Conservation (phyloP, 2,888 invertebrate genomes). For the Portevinia maculata region DNA sequence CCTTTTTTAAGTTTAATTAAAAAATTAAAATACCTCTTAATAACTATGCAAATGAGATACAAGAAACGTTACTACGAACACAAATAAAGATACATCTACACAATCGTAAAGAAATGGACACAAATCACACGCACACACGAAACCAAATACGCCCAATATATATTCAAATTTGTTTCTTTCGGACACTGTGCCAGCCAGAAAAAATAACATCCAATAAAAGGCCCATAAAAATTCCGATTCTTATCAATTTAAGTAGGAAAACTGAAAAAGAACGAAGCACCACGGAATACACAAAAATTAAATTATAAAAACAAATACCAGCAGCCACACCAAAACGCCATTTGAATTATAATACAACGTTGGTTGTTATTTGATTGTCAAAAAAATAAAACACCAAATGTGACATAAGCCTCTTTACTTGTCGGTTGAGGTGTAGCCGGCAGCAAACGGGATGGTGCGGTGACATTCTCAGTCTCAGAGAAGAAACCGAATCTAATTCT, state of each 20-base stretch:
- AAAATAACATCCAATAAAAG: constrained; percentile 69
- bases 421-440: constrained; percentile 3
- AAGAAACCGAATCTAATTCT: constrained; percentile 66
- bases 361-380: constrained; percentile 38
- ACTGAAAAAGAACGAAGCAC: constrained; percentile 17
- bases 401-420: constrained; percentile 66
- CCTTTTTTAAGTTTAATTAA: constrained; percentile 38
- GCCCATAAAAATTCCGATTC: constrained; percentile 69
- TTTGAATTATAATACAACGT: constrained; percentile 63
- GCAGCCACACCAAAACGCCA: constrained; percentile 66
- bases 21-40: constrained; percentile 53
- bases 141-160: constrained; percentile 16
- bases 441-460: constrained; percentile 18
- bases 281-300: constrained; percentile 2
- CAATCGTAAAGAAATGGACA: constrained; percentile 46
- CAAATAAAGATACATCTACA: constrained; percentile 10
- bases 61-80: constrained; percentile 46
- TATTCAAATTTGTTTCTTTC: constrained; percentile 60
- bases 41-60: constrained; percentile 71
- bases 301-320: constrained; percentile 36
- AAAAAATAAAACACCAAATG: constrained; percentile 34
- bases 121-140: constrained; percentile 26
- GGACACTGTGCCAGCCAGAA: constrained; percentile 13
- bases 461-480: constrained; percentile 57
- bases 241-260: constrained; percentile 66